Conservation (phyloP, 2,113 vertebrate genomes). For the Sebastes fasciatus region DNA sequence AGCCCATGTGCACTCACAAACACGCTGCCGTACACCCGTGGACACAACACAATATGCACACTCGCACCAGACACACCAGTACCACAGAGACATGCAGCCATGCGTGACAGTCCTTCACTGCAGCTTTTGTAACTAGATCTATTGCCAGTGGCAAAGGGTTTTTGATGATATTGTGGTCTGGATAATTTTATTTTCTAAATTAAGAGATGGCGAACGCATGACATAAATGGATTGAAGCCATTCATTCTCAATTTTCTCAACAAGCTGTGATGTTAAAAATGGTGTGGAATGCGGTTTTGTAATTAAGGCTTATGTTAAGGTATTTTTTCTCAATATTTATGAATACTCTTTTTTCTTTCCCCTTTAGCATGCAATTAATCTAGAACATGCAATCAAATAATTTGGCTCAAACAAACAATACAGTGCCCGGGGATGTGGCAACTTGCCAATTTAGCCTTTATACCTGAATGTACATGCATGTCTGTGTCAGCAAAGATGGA, state of each 20-base stretch:
- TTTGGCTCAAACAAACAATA: conserved; percentile 29
- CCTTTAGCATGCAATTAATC: conserved; percentile 48
- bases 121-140: conserved; percentile 37
- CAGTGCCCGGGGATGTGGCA: conserved; percentile 3
- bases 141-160: conserved; percentile 31
- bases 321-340: conserved; percentile 40
- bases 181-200: conserved; percentile 57
- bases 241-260: conserved; percentile 47
- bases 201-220: conserved; percentile 22
- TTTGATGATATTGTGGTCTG: conserved; percentile 30
- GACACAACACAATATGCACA: conserved; percentile 26
- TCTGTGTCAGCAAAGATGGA: conserved; percentile 40
- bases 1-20: conserved; percentile 46
- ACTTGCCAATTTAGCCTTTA: conserved; percentile 16
- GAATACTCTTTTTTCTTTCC: conserved; percentile 9
- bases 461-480: conserved; percentile 27
- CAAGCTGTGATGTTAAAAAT: conserved; percentile 51
- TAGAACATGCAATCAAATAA: conserved; percentile 27
- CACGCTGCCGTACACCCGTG: conserved; percentile 11
- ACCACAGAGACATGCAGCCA: conserved; percentile 31
- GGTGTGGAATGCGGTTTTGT: conserved; percentile 37
- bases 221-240: conserved; percentile 34
- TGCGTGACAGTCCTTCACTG: conserved; percentile 36
- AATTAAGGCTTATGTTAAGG: conserved; percentile 44
- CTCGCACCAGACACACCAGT: background rate